Conservation (phyloP, 2,113 vertebrate species). For the Rhinichthys klamathensis region DNA sequence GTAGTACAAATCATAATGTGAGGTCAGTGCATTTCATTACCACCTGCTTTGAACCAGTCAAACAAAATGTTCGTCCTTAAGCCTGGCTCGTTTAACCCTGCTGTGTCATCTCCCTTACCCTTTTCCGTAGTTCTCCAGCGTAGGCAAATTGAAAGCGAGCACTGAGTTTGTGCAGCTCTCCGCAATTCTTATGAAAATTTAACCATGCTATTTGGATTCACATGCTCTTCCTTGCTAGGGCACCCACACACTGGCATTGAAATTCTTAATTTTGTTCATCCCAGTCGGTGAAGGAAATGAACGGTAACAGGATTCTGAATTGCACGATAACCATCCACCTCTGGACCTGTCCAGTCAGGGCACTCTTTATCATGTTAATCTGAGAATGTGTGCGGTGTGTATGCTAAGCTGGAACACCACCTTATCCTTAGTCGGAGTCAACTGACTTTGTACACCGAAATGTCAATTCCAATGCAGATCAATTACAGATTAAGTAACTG, state of each 20-base stretch:
- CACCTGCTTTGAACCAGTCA: not conserved
- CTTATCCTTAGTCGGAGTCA: constrained; percentile 41
- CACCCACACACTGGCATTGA: constrained; percentile 71
- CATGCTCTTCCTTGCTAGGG: constrained; percentile 68
- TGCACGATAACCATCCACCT: constrained; percentile 75
- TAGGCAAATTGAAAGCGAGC: constrained; percentile 64
- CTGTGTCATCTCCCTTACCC: not conserved
- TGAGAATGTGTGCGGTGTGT: constrained; percentile 57
- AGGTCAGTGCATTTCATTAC: not conserved
- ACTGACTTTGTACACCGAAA: constrained; percentile 29
- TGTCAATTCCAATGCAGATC: not conserved
- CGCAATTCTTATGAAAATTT: constrained; percentile 71
- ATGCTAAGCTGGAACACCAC: constrained; percentile 48
- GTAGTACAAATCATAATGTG: not conserved
- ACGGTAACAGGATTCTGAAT: constrained; percentile 74
- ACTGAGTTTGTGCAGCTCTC: constrained; percentile 71
- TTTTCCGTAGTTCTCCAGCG: not conserved
- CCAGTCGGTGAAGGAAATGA: constrained; percentile 65
- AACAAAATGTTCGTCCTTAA: not conserved
- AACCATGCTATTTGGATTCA: constrained; percentile 77
- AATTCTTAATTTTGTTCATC: constrained; percentile 74
- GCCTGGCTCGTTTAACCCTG: constrained; percentile 64
- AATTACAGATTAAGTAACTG: not conserved
- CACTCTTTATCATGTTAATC: constrained; percentile 69
- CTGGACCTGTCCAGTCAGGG: constrained; percentile 62